Base-by-base conservation (phyloP, 2,113 vertebrate genomes). In the Mus spicilegus region DNA sequence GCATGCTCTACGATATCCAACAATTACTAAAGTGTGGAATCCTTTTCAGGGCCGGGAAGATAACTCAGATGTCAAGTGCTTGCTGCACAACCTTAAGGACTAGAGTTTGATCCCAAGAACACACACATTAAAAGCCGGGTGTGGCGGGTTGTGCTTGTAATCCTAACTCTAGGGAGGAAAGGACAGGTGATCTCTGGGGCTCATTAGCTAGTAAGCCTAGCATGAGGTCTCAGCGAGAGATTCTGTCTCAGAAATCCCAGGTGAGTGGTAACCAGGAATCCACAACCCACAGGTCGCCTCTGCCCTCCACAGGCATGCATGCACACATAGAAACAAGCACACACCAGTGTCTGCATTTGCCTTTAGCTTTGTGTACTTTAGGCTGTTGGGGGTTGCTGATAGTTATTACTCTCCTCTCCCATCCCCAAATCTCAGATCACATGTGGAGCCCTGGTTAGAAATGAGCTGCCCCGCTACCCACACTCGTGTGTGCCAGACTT, bases 361-460 rank as follows among this genome's bases (percentile, higher is more conserved):
- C 67, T 81, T 76, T 86, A 84, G 80, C 24, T 70, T 90, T 95
- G 85, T 63, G 22, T 70, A 58, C 85, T 85, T 85, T 73, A 85
- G 63, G 42, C 88, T 76, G 39, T 51, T 92, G 5, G 56, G 16
- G 61, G 65, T 22, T 22, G 2, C 92, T n/a, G 69, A 94, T 63
- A 1, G 86, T 30, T 28, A 77, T 92, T 69, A 6, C 30, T 77
- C 95, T 65, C 9, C 8, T 54, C 8, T 11, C 54, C 54, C 54
- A 3, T 77, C 88, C 77, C 82, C 80, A 78, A 92, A 90, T 96
- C 90, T 91, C 54, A 95, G 93, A 42, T 51, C 56, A 73, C 36
- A 22, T 65, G 51, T 73, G 85, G 76, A 92, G 46, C 90, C 81
- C 91, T 95, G 72, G 89, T 95, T 97, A 51, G 86, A 94, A 87